Evolutionary conservation across 2,888 invertebrate genomes (phyloP).

Genomic region (Cantharis lateralis): DNA sequence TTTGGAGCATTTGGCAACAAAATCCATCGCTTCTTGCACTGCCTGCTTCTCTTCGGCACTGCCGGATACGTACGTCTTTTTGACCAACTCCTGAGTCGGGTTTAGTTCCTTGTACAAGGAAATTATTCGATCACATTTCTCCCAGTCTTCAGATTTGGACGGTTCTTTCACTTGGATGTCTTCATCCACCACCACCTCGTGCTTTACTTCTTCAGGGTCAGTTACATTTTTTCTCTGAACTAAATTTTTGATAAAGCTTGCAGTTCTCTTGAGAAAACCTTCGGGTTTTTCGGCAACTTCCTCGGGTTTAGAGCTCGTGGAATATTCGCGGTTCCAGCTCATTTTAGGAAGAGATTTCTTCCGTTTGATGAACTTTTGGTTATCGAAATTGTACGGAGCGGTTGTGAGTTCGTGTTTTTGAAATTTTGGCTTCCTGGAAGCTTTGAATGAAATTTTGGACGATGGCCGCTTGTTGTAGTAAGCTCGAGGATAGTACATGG

Average conservation of each 20-base stretch:
- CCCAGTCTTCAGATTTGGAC: background rate
- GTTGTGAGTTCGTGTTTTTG: background rate
- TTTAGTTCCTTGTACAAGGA: constrained; percentile 7
- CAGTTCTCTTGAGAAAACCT: background rate
- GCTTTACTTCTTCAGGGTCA: background rate
- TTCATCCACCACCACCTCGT: background rate
- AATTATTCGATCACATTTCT: constrained; percentile 8
- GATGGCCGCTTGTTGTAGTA: background rate
- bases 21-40: background rate
- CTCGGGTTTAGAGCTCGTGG: background rate
- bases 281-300: background rate
- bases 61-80: background rate
- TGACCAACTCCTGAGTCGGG: background rate
- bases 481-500: background rate
- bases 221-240: background rate
- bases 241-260: background rate
- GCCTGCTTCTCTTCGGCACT: constrained; percentile 7
- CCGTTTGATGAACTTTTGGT: background rate
- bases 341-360: background rate
- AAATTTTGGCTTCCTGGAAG: background rate
- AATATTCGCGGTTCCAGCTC: background rate
- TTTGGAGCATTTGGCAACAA: background rate
- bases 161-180: background rate
- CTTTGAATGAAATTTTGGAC: background rate
- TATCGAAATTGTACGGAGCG: background rate